Evolutionary conservation across 2,113 vertebrate genomes (phyloP).

Genomic region (Mustela lutreola): DNA sequence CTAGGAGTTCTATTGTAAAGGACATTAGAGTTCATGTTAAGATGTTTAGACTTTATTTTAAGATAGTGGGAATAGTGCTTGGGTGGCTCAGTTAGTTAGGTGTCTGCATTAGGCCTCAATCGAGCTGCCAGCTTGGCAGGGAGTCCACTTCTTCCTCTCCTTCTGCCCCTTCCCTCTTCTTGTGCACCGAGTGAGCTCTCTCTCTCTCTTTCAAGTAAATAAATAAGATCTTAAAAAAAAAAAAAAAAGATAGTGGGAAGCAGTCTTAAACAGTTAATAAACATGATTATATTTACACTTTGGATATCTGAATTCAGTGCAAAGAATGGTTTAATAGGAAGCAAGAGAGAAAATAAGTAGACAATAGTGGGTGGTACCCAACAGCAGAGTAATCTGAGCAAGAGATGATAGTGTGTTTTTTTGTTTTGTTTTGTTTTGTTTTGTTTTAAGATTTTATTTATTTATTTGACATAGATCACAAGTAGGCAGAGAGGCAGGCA

Average conservation of each 20-base stretch:
- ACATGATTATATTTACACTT: neutral
- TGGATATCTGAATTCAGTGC: neutral
- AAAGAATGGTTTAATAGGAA: slow-evolving; percentile 12
- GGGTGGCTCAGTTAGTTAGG: neutral
- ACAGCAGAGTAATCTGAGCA: neutral
- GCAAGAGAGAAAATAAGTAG: neutral
- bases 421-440: no score
- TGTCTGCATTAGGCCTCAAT: neutral
- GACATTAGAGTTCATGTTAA: neutral
- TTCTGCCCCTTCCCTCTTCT: neutral
- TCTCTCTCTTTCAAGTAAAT: neutral
- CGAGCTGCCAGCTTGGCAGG: neutral
- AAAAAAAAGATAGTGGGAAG: neutral
- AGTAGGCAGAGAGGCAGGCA: no score
- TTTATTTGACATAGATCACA: no score
- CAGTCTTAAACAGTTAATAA: neutral
- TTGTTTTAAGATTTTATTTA: no score
- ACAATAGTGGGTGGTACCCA: neutral
- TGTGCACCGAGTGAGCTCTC: neutral
- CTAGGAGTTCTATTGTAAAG: neutral
- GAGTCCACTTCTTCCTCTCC: neutral
- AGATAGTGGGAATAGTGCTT: neutral
- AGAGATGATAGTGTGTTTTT: neutral
- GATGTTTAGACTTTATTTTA: slow-evolving; percentile 6
- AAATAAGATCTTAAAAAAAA: neutral